phyloP scores from a whole-genome alignment of 37 sponge, comb jelly and placozoan species.

The Aphrocallistes beatrix region DNA sequence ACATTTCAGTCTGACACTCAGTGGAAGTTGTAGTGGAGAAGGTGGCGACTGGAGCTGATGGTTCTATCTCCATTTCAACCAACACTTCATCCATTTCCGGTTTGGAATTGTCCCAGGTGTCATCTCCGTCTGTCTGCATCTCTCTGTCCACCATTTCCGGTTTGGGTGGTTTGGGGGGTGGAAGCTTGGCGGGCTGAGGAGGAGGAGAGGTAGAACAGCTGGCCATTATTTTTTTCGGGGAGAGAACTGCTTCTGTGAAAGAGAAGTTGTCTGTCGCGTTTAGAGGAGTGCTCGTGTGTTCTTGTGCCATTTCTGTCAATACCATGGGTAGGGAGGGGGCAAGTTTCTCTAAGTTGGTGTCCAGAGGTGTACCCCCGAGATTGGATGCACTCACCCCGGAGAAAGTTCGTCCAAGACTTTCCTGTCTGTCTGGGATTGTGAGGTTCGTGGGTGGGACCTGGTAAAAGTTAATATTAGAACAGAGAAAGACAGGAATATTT shows the following conservation, averaged over 20 bases:
- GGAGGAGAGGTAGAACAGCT: not conserved
- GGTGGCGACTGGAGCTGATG: not conserved
- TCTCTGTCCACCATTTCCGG: not conserved
- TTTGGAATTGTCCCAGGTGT: conserved; percentile 3
- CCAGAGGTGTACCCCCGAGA: not conserved
- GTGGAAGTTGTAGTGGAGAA: not conserved
- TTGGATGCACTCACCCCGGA: not conserved
- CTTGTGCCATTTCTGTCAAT: not conserved
- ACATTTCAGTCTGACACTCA: not conserved
- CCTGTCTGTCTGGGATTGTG: not conserved
- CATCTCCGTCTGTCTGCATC: not conserved
- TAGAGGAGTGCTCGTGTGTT: not conserved
- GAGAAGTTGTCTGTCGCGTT: not conserved
- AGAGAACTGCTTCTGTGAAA: not conserved
- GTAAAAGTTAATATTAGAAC: no score
- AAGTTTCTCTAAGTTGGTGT: not conserved
- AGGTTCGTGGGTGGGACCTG: not conserved
- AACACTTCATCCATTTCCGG: not conserved
- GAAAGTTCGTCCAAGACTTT: not conserved
- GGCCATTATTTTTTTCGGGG: not conserved
- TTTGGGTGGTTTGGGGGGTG: not conserved
- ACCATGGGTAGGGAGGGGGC: not conserved
- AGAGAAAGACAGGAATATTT: no score
- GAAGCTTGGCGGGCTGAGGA: not conserved
- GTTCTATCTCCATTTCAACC: not conserved